Evolutionary conservation across 2,113 vertebrate species (phyloP).

Genomic region (Telmatochromis sp.): DNA sequence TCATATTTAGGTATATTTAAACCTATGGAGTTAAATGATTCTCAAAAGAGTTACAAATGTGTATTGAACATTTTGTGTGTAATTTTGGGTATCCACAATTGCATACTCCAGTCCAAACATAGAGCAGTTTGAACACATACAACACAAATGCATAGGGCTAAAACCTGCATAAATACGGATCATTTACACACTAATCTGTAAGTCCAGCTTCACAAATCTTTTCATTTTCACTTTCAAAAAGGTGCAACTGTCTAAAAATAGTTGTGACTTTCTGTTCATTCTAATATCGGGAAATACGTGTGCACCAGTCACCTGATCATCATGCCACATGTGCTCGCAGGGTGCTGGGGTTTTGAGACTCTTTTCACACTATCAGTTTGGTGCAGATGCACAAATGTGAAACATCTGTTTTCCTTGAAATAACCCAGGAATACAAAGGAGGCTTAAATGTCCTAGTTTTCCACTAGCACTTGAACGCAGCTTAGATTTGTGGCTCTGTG

Average conservation of each 20-base stretch:
- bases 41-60: not conserved
- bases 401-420: not conserved
- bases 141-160: not conserved
- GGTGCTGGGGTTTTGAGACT: not conserved
- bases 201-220: not conserved
- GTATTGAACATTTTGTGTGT: not conserved
- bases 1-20: not conserved
- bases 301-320: not conserved
- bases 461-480: not conserved
- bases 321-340: not conserved
- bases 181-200: not conserved
- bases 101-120: not conserved
- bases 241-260: not conserved
- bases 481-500: not conserved
- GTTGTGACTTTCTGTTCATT: not conserved
- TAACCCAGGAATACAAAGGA: not conserved
- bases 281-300: not conserved
- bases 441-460: not conserved
- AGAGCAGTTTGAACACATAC: not conserved
- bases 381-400: not conserved
- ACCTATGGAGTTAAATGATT: not conserved
- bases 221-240: not conserved
- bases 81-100: not conserved
- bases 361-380: not conserved
- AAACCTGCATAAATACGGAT: not conserved